Evolutionary conservation across 2,888 invertebrate genomes (phyloP).

Genomic region (Micoletzkya japonica): DNA sequence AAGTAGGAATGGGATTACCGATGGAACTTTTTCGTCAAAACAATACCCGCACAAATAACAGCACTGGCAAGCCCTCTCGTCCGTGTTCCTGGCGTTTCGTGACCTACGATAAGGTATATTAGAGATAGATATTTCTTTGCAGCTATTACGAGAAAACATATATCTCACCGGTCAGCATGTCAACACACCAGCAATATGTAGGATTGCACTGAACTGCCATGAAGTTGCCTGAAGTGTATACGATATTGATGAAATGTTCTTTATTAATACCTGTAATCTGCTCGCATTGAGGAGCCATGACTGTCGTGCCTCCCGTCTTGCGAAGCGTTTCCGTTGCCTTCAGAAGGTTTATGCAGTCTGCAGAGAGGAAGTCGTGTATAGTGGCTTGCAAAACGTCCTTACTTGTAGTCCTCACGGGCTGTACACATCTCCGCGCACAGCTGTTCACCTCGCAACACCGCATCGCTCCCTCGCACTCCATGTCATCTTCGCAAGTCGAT

Average conservation of each 20-base stretch:
- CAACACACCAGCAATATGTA: conserved; percentile 17
- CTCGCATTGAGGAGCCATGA: conserved; percentile 10
- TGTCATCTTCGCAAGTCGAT: neutral
- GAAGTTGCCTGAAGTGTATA: conserved; percentile 4
- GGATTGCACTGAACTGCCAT: neutral
- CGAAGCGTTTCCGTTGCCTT: conserved; percentile 1
- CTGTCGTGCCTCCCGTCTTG: neutral
- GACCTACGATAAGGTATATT: neutral
- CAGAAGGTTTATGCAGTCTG: conserved; percentile 14
- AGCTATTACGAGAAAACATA: too few relatives aligned
- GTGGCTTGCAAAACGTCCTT: conserved; percentile 8
- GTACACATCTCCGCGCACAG: conserved; percentile 30
- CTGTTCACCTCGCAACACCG: conserved; percentile 17
- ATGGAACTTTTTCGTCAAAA: too few relatives aligned
- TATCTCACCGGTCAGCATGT: conserved; percentile 12
- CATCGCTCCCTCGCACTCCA: conserved; percentile 13
- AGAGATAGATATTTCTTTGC: too few relatives aligned
- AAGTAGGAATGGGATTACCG: too few relatives aligned
- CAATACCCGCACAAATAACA: neutral
- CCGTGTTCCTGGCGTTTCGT: conserved; percentile 8
- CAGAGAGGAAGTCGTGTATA: neutral
- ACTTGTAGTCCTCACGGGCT: conserved; percentile 39
- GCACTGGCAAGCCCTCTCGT: neutral
- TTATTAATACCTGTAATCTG: conserved; percentile 10
- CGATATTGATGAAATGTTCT: neutral